These are phyloP conservation scores for Halcyon malimbica DNA, from an alignment of 2,113 vertebrate genomes.

Conservation along the genomic window DNA sequence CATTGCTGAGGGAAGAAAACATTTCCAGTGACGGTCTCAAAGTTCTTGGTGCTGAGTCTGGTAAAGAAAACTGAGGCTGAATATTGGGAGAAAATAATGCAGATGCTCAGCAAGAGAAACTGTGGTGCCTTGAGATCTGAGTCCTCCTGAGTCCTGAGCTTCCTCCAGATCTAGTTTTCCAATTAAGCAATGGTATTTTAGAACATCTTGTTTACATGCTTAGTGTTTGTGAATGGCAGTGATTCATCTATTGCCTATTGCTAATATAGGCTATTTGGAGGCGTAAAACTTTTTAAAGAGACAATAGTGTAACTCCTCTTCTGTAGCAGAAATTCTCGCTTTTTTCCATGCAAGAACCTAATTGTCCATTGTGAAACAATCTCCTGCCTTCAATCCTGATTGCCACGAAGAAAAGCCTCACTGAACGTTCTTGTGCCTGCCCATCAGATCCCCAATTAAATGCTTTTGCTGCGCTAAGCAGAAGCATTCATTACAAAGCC, in stretches of 20 bases:
- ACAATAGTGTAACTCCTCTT: neutral
- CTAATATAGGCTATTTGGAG: neutral
- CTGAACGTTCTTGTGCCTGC: neutral
- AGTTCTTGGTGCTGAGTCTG: neutral
- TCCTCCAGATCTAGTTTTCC: neutral
- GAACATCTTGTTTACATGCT: neutral
- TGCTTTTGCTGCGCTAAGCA: neutral
- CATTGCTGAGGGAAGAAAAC: neutral
- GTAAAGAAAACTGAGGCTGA: neutral
- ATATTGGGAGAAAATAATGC: neutral
- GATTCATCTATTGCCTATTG: neutral
- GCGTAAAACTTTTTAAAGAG: neutral
- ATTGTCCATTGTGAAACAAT: neutral
- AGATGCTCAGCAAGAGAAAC: neutral
- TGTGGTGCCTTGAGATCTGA: neutral
- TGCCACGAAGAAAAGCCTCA: neutral
- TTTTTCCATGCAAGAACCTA: neutral
- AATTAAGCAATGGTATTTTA: neutral
- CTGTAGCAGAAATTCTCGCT: neutral
- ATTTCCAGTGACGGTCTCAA: neutral
- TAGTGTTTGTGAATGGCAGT: neutral
- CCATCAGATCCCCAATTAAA: neutral
- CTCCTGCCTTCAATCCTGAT: neutral
- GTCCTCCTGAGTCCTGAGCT: neutral
- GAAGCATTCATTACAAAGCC: neutral